Base-by-base conservation (phyloP, 1,140 invertebrate genomes). In the Physella acuta region DNA sequence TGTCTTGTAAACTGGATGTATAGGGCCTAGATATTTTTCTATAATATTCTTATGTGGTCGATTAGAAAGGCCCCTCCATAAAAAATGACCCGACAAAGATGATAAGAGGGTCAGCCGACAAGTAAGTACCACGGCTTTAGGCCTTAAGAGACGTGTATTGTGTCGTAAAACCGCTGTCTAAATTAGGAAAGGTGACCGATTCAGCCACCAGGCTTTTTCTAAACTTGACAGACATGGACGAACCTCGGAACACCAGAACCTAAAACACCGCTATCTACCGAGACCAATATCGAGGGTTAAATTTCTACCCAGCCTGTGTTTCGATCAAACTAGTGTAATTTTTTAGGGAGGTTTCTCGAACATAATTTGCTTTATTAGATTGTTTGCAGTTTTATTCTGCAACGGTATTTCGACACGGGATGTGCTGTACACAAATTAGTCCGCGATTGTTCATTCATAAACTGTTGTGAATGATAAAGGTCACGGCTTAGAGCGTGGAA, bases 401-500 rank as follows among this genome's bases (percentile, higher is more conserved):
- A 56, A 37, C 31, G 53, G 64, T 44, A 66, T 55, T 66, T 66
- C 24, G 52, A 56, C 34, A 56, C 56, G 53, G 55, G 66, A 68
- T 59, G 55, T 68, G 56, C 52, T 37, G 49, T 30, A 34, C 28
- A 37, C 61, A 63, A 63, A 63, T 68, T 59, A 68, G 66, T 68
- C 55, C 66, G 66, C 56, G 66, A 68, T 68, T 68, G 66, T 68
- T 68, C 66, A 68, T 68, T 68, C 66, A 68, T 68, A 68, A 68
- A 68, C 37, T 59, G 66, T 58, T 68, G 66, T 68, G 66, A 68
- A 68, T 68, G 66, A 68, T 68, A 68, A 67, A 68, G 66, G 66
- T 68, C 66, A 68, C 20, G 56, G 55, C 66, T 59, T 56, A 60
- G 53, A 59, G 64, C 64, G 64, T 55, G 64, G 64, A 67, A 67